These are phyloP conservation scores for Ptychoptera contaminata DNA, from an alignment of 2,888 invertebrate genomes.

Conservation along the genomic window DNA sequence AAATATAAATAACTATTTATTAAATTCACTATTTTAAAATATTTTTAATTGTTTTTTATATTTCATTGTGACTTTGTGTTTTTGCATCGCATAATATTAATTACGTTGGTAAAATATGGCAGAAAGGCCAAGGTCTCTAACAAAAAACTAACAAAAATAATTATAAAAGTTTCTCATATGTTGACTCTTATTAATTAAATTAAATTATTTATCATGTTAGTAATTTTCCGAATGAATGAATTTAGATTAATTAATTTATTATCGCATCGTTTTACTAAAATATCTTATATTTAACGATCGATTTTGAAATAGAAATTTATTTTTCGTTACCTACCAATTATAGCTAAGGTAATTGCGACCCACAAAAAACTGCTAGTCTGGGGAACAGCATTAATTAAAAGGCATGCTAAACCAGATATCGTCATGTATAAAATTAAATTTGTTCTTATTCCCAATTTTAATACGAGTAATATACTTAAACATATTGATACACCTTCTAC, in stretches of 20 bases:
- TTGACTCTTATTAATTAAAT: too few relatives aligned
- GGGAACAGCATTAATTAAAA: slow-evolving; percentile 38
- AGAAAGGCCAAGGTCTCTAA: too few relatives aligned
- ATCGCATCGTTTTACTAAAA: neutral
- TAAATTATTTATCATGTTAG: too few relatives aligned
- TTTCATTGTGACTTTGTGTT: too few relatives aligned
- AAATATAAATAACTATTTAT: neutral
- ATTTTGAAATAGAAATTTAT: neutral
- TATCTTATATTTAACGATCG: neutral
- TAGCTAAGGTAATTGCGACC: slow-evolving; percentile 49
- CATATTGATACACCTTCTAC: slow-evolving; percentile 61
- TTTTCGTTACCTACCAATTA: slow-evolving; percentile 37
- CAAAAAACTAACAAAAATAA: too few relatives aligned
- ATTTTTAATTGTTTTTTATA: slow-evolving; percentile 1
- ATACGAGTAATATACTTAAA: slow-evolving; percentile 51
- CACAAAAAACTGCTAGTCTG: slow-evolving; percentile 32
- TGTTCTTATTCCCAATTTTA: slow-evolving; percentile 52
- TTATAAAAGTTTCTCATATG: too few relatives aligned
- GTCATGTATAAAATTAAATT: slow-evolving; percentile 53
- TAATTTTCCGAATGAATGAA: too few relatives aligned
- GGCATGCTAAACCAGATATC: slow-evolving; percentile 50
- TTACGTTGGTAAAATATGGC: too few relatives aligned
- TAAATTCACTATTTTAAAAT: neutral
- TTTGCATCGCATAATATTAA: too few relatives aligned
- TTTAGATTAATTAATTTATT: too few relatives aligned